Conservation (phyloP, 2,797 vertebrate genomes). For the Florisuga fusca region DNA sequence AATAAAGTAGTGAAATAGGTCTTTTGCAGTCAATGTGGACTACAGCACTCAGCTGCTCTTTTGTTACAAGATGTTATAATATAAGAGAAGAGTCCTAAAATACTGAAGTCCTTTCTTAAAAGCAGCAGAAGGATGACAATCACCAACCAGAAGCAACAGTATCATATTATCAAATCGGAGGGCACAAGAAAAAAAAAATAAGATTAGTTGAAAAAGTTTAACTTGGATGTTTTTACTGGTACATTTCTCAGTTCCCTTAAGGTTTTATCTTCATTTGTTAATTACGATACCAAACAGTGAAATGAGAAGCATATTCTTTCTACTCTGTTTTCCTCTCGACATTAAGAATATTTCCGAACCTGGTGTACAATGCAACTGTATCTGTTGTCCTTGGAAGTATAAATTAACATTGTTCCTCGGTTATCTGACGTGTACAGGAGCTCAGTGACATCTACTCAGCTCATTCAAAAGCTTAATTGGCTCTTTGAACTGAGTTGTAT, state of each 20-base stretch:
- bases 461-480: constrained; percentile 79
- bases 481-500: constrained; percentile 82
- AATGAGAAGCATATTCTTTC: background rate
- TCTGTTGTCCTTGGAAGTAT: background rate
- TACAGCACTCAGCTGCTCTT: background rate
- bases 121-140: background rate
- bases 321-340: background rate
- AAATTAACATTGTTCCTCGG: constrained; percentile 63
- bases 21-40: background rate
- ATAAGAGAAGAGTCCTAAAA: background rate
- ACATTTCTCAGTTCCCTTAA: background rate
- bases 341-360: background rate
- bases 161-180: background rate
- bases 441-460: constrained; percentile 72
- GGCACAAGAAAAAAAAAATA: background rate
- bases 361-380: background rate
- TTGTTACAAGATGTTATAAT: background rate
- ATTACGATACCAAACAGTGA: background rate
- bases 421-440: constrained; percentile 25
- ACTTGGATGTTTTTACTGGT: background rate
- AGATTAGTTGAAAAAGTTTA: background rate
- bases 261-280: background rate
- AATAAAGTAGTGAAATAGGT: background rate
- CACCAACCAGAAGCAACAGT: background rate
- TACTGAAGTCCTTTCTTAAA: background rate